Evolutionary conservation across 2,888 invertebrate genomes (phyloP).

Genomic region (Drosophila tripunctata): DNA sequence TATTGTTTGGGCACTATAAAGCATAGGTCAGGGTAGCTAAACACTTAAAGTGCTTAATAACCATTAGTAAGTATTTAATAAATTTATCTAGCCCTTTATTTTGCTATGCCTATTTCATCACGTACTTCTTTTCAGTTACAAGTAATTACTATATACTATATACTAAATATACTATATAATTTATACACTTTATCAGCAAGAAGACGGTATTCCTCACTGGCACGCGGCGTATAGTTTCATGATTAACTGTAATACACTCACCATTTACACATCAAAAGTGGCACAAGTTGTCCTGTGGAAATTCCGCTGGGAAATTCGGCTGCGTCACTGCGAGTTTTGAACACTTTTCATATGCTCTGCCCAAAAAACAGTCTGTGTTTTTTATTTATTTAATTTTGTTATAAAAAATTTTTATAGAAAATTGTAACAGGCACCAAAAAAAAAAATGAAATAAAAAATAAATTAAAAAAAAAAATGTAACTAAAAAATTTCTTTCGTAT

Average conservation of each 20-base stretch:
- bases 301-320: slow-evolving; percentile 30
- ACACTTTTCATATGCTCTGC: neutral
- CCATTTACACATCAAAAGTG: slow-evolving; percentile 69
- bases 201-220: neutral
- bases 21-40: slow-evolving; percentile 33
- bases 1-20: neutral
- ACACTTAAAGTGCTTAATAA: neutral
- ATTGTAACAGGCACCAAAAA: neutral
- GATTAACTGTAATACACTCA: slow-evolving; percentile 40
- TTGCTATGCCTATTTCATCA: too few relatives aligned
- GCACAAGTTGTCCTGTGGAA: slow-evolving; percentile 34
- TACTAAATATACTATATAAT: neutral
- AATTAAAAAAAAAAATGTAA: neutral
- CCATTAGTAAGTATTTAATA: neutral
- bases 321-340: slow-evolving; percentile 12
- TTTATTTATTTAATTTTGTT: neutral
- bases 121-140: too few relatives aligned
- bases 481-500: too few relatives aligned
- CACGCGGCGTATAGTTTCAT: neutral
- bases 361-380: neutral
- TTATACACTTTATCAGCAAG: neutral
- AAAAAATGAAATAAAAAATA: neutral
- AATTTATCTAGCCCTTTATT: neutral
- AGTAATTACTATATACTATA: too few relatives aligned
- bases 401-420: neutral